Conservation (phyloP, 2,888 invertebrate genomes). For the Cryptops parisi region DNA sequence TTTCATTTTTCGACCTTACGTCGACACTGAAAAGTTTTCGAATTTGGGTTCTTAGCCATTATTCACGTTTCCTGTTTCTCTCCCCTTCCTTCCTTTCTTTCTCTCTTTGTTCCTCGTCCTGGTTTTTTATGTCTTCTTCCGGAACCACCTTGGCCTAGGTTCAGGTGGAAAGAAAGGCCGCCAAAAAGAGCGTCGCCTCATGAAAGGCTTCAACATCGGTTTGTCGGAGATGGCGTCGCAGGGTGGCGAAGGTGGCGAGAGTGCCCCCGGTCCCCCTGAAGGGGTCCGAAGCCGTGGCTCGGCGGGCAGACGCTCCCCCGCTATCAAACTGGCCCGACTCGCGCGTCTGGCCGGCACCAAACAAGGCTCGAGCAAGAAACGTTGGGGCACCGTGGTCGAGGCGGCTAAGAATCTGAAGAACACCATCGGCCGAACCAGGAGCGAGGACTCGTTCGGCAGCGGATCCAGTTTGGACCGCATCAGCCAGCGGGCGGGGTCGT, state of each 20-base stretch:
- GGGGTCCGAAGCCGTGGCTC: no score
- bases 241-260: constrained; percentile 1
- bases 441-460: constrained; percentile 66
- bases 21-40: no score
- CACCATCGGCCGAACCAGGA: constrained; percentile 57
- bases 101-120: background rate
- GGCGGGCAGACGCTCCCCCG: constrained; percentile 22
- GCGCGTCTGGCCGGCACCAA: constrained; percentile 28
- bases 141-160: no score
- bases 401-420: constrained; percentile 68
- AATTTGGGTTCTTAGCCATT: no score
- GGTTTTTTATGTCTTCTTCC: no score
- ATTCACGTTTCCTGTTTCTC: no score
- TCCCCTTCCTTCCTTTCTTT: no score
- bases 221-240: constrained; percentile 15
- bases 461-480: constrained; percentile 41
- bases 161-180: constrained; percentile 86
- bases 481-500: constrained; percentile 9
- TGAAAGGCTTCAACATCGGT: constrained; percentile 77
- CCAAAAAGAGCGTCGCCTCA: constrained; percentile 76
- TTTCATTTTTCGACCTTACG: no score
- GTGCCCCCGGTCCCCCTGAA: no score
- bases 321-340: constrained; percentile 25
- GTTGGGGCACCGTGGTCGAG: constrained; percentile 56
- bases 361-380: constrained; percentile 26